Percentiles rank a stretch among this genome's conserved stretches.
These are phyloP conservation scores for Emys orbicularis DNA, from an alignment of 2,797 vertebrate genomes.

Conservation along the genomic window DNA sequence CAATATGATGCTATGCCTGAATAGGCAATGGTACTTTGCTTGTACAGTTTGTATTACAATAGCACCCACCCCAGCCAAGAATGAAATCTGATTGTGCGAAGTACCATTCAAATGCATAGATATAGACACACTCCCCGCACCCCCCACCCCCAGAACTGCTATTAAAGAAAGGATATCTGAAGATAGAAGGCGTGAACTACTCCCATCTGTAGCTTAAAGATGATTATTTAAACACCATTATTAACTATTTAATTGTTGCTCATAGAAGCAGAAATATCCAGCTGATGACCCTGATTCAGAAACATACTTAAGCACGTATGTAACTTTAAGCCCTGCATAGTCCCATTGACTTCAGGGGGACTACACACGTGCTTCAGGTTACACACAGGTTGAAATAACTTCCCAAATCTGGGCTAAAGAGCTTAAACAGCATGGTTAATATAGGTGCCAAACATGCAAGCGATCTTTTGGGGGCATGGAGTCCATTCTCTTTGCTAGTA, in stretches of 20 bases:
- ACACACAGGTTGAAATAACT: background rate
- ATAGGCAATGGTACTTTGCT: background rate
- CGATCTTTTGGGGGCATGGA: fast-evolving
- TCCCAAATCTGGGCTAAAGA: background rate
- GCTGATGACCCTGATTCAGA: background rate
- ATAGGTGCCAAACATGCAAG: background rate
- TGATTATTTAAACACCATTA: background rate
- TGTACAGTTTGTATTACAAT: fast-evolving
- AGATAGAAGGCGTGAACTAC: background rate
- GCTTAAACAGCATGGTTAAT: background rate
- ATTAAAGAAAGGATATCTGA: background rate
- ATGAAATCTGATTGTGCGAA: background rate
- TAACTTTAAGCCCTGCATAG: background rate
- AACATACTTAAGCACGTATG: background rate
- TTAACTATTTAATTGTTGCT: background rate
- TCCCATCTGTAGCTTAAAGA: background rate
- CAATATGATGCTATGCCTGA: background rate
- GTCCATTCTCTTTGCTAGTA: background rate
- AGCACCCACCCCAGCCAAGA: background rate
- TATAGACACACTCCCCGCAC: background rate
- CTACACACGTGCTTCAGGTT: background rate
- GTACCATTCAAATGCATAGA: background rate
- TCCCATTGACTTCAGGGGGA: fast-evolving
- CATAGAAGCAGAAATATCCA: background rate
- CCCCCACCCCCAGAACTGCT: background rate